Base-by-base conservation (phyloP, 1,140 invertebrate species). In the Hyles vespertilio region DNA sequence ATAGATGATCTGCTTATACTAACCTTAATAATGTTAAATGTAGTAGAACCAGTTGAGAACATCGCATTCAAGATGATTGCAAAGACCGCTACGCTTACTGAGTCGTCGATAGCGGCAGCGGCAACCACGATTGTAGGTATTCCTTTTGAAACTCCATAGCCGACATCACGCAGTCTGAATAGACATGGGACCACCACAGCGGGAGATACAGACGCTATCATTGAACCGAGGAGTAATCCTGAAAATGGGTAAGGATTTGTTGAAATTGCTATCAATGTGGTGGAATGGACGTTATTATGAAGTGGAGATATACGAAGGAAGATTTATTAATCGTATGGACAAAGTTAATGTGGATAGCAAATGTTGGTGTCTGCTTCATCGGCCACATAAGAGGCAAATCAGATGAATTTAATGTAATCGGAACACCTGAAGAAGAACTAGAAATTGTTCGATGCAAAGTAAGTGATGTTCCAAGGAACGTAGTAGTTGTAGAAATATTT, bases 81-180 rank as follows among this genome's bases (percentile, higher is more conserved):
- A 78, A 98, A 99, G 12, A 96, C 93, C 40, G 96, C 97, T 9
- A 99, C 94, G 44, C 96, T 98, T 9, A 95, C 92, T 2, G 97
- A 97, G 84, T 96, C 95, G 69, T 95, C 94, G 46, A 96, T 95
- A n/a, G 94, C 94, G n/a, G 94, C 92, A 2, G 95, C 91, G 1
- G 98, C 98, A 44, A 99, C 96, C 36, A 98, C 94, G 32, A 99
- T 89, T 0, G 98, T 99, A 4, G 98, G 97, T 59, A 99, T 97
- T 3, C 98, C 98, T 91, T 98, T 98, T 43, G 95, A 93, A 2
- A 97, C 94, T 2, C 98, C 98, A 74, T 97, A 97, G 3, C 97
- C 96, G 71, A 94, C 94, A 53, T 94, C 92, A 10, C 96, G 91
- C 8, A 99, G 88, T 59, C 94, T 91, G 61, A 99, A 94, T 44